Percentiles rank a stretch among this genome's conserved stretches.
Evolutionary conservation across 2,888 invertebrate genomes (phyloP).

Genomic region (Noctua comes): DNA sequence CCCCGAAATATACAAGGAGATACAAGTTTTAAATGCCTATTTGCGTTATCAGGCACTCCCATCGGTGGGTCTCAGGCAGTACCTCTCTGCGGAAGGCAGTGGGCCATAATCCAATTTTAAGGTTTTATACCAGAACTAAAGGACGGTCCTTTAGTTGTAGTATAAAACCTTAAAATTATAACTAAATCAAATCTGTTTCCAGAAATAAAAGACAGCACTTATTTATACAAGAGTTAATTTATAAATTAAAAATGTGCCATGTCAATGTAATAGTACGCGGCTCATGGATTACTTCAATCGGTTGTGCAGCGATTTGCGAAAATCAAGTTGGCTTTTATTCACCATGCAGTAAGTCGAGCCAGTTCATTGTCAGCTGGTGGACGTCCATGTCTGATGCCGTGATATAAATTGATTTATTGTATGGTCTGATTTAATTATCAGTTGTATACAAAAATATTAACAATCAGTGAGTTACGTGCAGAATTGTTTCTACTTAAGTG

Average conservation of each 20-base stretch:
- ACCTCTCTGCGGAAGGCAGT: no score
- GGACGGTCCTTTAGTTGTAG: background rate
- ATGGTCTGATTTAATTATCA: conserved; percentile 3
- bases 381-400: background rate
- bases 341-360: conserved; percentile 20
- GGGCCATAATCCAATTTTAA: no score
- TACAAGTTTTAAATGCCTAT: background rate
- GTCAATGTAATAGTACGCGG: conserved; percentile 44
- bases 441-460: background rate
- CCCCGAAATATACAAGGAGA: background rate
- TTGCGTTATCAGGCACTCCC: background rate
- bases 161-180: background rate
- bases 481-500: background rate
- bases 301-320: conserved; percentile 30
- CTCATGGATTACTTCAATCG: conserved; percentile 7
- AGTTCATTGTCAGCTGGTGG: conserved; percentile 39
- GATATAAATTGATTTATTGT: conserved; percentile 18
- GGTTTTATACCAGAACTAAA: no score
- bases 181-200: background rate
- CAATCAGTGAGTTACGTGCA: conserved; percentile 2
- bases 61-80: background rate
- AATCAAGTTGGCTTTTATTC: conserved; percentile 34
- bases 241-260: conserved; percentile 26
- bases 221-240: background rate
- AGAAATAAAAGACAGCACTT: background rate